Evolutionary conservation across 2,113 vertebrate genomes (phyloP).

Genomic region (Seriola rivoliana): DNA sequence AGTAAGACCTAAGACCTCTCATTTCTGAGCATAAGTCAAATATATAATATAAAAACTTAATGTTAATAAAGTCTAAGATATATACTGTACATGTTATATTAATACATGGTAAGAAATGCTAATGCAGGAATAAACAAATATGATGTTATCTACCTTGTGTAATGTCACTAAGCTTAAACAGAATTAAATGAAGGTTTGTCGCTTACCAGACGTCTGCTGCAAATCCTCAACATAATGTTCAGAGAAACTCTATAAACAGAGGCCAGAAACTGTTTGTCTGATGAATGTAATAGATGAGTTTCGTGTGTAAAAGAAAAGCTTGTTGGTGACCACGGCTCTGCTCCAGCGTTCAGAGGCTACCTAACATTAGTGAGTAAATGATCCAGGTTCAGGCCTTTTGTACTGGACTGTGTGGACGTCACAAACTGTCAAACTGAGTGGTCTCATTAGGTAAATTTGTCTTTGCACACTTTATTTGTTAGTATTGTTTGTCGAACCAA

Average conservation of each 20-base stretch:
- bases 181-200: neutral
- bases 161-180: neutral
- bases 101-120: neutral
- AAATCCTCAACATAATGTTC: neutral
- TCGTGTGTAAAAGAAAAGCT: neutral
- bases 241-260: too few species aligned
- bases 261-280: neutral
- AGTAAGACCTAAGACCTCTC: too few species aligned
- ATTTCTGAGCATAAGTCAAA: too few species aligned
- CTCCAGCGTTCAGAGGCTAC: neutral
- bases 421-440: neutral
- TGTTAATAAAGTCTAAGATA: too few species aligned
- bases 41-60: too few species aligned
- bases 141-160: neutral
- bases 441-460: neutral
- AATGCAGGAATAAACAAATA: neutral
- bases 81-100: too few species aligned
- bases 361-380: neutral
- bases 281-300: neutral
- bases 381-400: neutral
- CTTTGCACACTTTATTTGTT: neutral
- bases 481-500: neutral
- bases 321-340: neutral
- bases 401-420: neutral
- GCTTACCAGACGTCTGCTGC: conserved; percentile 6